A percentile compares a stretch with the other conserved stretches of the same genome.
phyloP scores from a whole-genome alignment of 2,797 vertebrate genomes.

The Malurus splendens region DNA sequence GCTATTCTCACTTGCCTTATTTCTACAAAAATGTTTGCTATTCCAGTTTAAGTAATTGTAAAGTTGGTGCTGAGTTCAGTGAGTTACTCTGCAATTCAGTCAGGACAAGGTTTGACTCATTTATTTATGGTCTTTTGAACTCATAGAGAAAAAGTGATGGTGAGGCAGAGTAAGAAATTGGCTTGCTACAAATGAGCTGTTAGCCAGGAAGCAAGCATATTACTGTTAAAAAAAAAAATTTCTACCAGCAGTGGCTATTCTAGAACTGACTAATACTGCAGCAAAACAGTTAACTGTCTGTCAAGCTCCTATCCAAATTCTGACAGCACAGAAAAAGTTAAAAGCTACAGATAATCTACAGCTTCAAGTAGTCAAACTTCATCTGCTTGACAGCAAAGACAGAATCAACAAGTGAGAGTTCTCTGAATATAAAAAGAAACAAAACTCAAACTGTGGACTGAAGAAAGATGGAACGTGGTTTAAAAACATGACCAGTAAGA shows the following conservation, averaged over 20 bases:
- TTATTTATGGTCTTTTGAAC: slow-evolving; percentile 20
- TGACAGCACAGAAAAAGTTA: background rate
- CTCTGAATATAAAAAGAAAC: background rate
- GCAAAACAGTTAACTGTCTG: slow-evolving; percentile 22
- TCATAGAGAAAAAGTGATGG: slow-evolving; percentile 33
- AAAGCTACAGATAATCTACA: background rate
- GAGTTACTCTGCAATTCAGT: slow-evolving; percentile 27
- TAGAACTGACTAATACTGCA: slow-evolving; percentile 48
- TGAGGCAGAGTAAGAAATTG: slow-evolving; percentile 27
- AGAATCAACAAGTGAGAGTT: background rate
- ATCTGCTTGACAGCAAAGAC: background rate
- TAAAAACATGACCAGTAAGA: background rate
- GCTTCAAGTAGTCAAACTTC: background rate
- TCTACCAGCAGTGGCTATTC: slow-evolving; percentile 25
- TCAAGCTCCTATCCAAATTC: background rate
- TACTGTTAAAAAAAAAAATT: slow-evolving; percentile 10
- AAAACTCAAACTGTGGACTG: background rate
- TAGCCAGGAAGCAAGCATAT: slow-evolving; percentile 22
- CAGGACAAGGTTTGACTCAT: slow-evolving; percentile 48
- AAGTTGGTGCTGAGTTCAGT: background rate
- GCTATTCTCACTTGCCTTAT: background rate
- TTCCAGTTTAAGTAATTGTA: background rate
- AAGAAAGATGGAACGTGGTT: background rate
- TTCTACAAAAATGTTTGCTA: background rate
- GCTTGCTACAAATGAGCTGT: slow-evolving; percentile 53